These are phyloP conservation scores for Drosophila maculinotata DNA, from an alignment of 2,888 invertebrate genomes.

Conservation along the genomic window DNA sequence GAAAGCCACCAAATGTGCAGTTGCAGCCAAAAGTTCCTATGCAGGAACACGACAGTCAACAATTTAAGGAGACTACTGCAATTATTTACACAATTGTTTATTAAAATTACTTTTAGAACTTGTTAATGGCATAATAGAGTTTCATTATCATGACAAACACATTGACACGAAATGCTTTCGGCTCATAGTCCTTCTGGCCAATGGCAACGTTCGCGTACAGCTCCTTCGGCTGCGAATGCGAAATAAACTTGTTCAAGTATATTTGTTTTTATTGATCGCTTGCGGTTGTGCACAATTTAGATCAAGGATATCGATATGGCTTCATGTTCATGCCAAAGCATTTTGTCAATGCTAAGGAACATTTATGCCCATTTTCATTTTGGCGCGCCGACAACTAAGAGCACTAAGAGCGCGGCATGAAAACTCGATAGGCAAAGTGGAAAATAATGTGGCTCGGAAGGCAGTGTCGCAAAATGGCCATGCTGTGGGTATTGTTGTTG, in stretches of 20 bases:
- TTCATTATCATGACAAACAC: slow-evolving; percentile 31
- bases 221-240: slow-evolving; percentile 15
- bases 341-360: slow-evolving; percentile 77
- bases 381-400: slow-evolving; percentile 49
- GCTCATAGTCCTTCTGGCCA: neutral
- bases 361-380: slow-evolving; percentile 77
- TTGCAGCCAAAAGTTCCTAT: slow-evolving; percentile 56
- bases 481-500: slow-evolving; percentile 20
- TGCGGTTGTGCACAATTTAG: slow-evolving; percentile 82
- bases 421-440: slow-evolving; percentile 73
- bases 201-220: neutral
- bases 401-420: slow-evolving; percentile 37
- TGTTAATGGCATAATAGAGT: slow-evolving; percentile 64
- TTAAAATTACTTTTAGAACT: slow-evolving; percentile 73
- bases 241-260: slow-evolving; percentile 67
- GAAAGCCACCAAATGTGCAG: slow-evolving; percentile 51
- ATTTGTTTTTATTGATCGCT: slow-evolving; percentile 76
- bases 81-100: slow-evolving; percentile 70
- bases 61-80: slow-evolving; percentile 44
- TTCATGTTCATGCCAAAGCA: slow-evolving; percentile 73
- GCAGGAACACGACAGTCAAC: slow-evolving; percentile 7
- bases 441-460: slow-evolving; percentile 74
- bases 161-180: slow-evolving; percentile 25
- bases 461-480: slow-evolving; percentile 14
- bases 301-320: slow-evolving; percentile 80